These are phyloP conservation scores for Phlogophora meticulosa DNA, from an alignment of 2,888 invertebrate species.

Conservation along the genomic window DNA sequence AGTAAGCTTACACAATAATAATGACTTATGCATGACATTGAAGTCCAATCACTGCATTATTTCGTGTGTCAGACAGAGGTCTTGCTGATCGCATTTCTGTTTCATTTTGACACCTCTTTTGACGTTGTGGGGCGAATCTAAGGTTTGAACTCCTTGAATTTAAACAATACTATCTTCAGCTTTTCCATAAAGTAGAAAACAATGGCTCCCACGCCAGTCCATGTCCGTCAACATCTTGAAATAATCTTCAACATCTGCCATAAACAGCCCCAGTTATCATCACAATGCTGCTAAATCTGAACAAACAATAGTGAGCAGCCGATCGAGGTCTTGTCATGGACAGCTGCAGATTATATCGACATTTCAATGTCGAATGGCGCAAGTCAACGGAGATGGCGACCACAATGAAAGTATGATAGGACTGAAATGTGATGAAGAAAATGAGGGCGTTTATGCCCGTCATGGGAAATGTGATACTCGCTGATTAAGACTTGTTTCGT, in stretches of 20 bases:
- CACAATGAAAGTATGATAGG: constrained; percentile 26
- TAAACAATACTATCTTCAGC: background rate
- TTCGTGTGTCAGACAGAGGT: no score
- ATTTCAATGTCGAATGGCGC: constrained; percentile 37
- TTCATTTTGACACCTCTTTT: no score
- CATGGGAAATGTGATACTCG: background rate
- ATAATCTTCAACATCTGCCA: background rate
- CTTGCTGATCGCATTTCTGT: no score
- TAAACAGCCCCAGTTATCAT: constrained; percentile 15
- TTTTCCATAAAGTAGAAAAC: background rate
- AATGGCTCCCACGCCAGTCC: background rate
- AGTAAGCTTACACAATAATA: no score
- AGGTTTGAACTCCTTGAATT: no score
- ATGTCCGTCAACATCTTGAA: background rate
- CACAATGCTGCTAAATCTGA: constrained; percentile 25
- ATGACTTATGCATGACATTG: no score
- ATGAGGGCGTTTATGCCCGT: constrained; percentile 2
- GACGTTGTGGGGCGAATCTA: no score
- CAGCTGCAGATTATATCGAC: constrained; percentile 54
- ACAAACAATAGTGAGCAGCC: constrained; percentile 45
- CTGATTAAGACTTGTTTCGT: no score
- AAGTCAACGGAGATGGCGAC: constrained; percentile 27
- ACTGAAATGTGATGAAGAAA: background rate
- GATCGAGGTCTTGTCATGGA: constrained; percentile 37
- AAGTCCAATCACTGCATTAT: no score